Percentiles rank a stretch among this genome's conserved stretches.
These are phyloP conservation scores for Ectropis crepuscularia DNA, from an alignment of 2,888 invertebrate genomes.

Conservation along the genomic window DNA sequence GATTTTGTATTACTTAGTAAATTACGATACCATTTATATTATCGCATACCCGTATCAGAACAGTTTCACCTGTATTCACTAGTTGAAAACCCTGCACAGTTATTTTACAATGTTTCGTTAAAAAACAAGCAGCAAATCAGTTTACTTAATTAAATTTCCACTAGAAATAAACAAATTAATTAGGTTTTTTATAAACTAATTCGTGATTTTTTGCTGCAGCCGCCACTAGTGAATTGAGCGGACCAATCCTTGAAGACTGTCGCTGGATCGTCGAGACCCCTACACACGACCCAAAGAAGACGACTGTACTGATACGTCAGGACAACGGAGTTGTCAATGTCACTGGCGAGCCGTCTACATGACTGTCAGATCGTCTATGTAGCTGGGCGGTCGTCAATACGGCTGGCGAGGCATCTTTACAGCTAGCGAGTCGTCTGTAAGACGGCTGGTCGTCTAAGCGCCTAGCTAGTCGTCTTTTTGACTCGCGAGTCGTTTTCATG, in stretches of 20 bases:
- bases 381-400: conserved; percentile 4
- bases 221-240: conserved; percentile 77
- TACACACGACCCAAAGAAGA: conserved; percentile 30
- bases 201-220: conserved; percentile 64
- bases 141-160: neutral
- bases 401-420: neutral
- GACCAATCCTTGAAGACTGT: conserved; percentile 69
- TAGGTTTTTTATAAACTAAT: conserved; percentile 31
- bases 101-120: too few species aligned
- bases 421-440: conserved; percentile 8
- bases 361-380: conserved; percentile 18
- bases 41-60: too few species aligned
- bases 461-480: conserved; percentile 18
- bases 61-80: too few species aligned
- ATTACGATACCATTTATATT: too few species aligned
- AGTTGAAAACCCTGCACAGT: too few species aligned
- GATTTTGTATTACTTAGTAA: too few species aligned
- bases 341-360: neutral
- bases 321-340: conserved; percentile 15
- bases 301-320: conserved; percentile 37
- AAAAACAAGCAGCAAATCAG: too few species aligned
- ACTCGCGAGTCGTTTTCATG: conserved; percentile 8
- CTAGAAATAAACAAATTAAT: conserved; percentile 3
- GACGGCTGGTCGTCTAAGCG: conserved; percentile 3
- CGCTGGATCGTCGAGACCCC: conserved; percentile 45